Base-by-base conservation (phyloP, 1,140 invertebrate species). In the Apocrypta bakeri region DNA sequence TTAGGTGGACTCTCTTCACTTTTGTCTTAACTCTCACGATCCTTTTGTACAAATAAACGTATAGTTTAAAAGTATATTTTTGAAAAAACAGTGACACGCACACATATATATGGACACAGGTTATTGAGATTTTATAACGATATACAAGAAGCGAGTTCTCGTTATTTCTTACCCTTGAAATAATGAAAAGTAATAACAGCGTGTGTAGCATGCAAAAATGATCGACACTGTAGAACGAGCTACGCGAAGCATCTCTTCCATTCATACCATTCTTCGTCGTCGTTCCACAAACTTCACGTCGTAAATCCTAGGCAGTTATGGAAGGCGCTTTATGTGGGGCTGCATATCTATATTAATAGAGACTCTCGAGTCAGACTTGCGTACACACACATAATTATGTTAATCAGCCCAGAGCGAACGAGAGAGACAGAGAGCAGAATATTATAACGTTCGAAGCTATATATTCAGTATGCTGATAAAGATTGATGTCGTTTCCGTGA, bases 221-320 rank as follows among this genome's bases (percentile, higher is more conserved):
- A 48, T 12, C 42, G 42, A 48, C 42, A 48, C 42, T 48, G 42
- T 14, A 48, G 42, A 37, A 42, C 40, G 12, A 42, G 40, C 40
- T 42, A n/a, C n/a, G 40, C 40, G 40, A 37, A 37, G 33, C 33
- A n/a, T 66, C 66, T 33, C 29, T 29, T 17, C 27, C 17, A 27
- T 12, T 24, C 11, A 24, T 69, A 27, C 31, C 29, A 7, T 31
- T 69, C 17, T 17, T 14, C 27, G 11, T 31, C 31, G 17, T 29
- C 21, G 4, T n/a, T 33, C 68, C 31, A 29, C 21, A 25, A 27
- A 40, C 40, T 40, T 85, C 85, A 83, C 86, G 86, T 83, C 87
- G 89, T 90, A 90, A 90, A 90, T 90, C 88, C 85, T 82, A 27
- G 33, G 33, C 37, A 42, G 71, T 61, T 75, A 75, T 33, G 61